Conservation (phyloP, 2,888 invertebrate species). For the Melangyna quadrimaculata region DNA sequence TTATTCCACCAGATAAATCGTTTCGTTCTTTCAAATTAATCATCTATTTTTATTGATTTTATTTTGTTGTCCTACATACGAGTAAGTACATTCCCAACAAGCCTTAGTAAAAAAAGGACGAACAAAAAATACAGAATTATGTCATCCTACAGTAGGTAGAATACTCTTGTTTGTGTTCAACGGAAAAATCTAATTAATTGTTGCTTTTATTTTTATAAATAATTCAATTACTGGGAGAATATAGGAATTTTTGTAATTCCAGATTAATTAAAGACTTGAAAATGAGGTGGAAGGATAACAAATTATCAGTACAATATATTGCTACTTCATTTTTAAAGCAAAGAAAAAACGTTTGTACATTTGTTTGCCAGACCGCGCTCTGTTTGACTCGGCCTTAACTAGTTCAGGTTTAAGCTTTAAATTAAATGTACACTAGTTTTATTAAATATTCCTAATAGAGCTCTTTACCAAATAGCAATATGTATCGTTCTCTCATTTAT, state of each 20-base stretch:
- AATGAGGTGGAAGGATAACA: neutral
- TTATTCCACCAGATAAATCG: conserved; percentile 25
- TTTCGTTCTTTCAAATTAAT: conserved; percentile 25
- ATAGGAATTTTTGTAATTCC: neutral
- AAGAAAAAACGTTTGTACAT: too few species aligned
- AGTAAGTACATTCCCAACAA: too few species aligned
- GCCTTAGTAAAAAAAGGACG: neutral
- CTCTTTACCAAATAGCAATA: too few species aligned
- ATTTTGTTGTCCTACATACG: neutral
- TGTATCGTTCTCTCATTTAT: too few species aligned
- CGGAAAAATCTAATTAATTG: neutral
- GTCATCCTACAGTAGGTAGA: neutral
- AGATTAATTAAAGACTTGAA: neutral
- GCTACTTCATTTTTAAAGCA: too few species aligned
- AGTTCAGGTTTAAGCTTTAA: too few species aligned
- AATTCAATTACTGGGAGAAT: neutral
- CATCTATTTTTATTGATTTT: conserved; percentile 22
- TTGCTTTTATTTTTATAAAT: neutral
- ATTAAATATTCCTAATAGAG: too few species aligned
- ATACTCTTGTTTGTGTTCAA: neutral
- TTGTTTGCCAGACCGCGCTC: too few species aligned
- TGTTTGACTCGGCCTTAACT: too few species aligned
- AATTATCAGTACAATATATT: too few species aligned
- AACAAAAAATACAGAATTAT: conserved; percentile 1
- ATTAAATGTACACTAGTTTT: too few species aligned